Evolutionary conservation across 2,888 invertebrate genomes (phyloP).

Genomic region (Dyspetes luteomarginatus): DNA sequence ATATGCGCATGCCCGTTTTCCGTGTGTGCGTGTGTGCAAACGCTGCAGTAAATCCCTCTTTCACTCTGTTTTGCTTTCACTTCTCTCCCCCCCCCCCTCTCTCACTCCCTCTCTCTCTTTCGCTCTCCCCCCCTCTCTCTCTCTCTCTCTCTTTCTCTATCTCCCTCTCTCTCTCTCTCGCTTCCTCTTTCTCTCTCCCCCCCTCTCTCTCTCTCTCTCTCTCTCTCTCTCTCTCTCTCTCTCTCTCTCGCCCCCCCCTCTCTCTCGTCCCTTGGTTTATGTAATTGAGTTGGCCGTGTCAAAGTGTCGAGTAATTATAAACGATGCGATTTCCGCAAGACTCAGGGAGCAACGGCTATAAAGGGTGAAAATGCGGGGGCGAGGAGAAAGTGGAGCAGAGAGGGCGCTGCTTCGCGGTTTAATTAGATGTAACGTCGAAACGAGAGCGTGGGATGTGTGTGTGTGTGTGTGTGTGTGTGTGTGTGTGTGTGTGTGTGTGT

Average conservation of each 20-base stretch:
- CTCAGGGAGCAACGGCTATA: constrained; percentile 19
- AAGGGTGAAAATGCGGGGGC: constrained; percentile 1
- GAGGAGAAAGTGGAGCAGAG: constrained; percentile 27
- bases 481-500: too few species aligned
- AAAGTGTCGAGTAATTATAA: constrained; percentile 71
- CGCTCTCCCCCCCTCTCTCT: constrained; percentile 10
- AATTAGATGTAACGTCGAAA: constrained; percentile 66
- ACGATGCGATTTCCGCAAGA: constrained; percentile 67
- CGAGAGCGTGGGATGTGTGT: constrained; percentile 14
- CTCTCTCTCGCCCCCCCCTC: constrained; percentile 11
- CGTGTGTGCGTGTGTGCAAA: too few species aligned
- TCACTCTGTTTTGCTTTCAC: constrained; percentile 10
- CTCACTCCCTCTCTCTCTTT: not conserved
- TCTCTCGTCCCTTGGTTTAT: constrained; percentile 31
- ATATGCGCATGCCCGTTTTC: not conserved
- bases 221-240: constrained; percentile 6
- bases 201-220: constrained; percentile 2
- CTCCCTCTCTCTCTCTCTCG: not conserved
- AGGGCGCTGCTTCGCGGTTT: constrained; percentile 62
- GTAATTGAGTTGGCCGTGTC: constrained; percentile 70
- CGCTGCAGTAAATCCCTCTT: constrained; percentile 5
- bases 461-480: not conserved
- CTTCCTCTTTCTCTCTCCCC: not conserved
- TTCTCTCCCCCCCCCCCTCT: not conserved
- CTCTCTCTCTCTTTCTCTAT: not conserved